Percentiles rank a stretch among this genome's conserved stretches.
These are phyloP conservation scores for Sebastes hubbsi DNA, from an alignment of 2,797 vertebrate genomes.

Conservation along the genomic window DNA sequence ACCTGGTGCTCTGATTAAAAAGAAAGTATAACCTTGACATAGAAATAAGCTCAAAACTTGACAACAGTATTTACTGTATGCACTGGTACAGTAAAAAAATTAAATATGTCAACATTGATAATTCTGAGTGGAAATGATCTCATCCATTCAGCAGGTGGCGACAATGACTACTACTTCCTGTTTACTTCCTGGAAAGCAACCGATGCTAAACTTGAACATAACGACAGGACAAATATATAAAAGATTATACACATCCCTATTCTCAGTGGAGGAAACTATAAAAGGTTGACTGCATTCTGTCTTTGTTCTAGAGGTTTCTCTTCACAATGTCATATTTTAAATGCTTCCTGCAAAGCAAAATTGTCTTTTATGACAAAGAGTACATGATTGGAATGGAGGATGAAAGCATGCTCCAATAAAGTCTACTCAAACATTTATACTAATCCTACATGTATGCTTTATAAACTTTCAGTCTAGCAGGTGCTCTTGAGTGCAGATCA, in stretches of 20 bases:
- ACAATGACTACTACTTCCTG: constrained; percentile 20
- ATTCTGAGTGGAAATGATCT: constrained; percentile 14
- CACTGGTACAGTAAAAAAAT: neutral
- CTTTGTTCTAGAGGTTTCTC: neutral
- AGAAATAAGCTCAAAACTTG: neutral
- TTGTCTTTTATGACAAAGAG: neutral
- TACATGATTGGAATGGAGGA: neutral
- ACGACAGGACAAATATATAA: neutral
- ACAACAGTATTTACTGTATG: neutral
- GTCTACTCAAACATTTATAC: neutral
- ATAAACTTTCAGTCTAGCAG: neutral
- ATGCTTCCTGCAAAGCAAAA: neutral
- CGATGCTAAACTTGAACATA: neutral
- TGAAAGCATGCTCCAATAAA: neutral
- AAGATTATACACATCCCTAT: neutral
- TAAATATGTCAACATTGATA: neutral
- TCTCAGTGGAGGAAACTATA: neutral
- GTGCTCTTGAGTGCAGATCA: neutral
- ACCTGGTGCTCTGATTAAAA: neutral
- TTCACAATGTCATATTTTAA: neutral
- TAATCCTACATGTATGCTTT: neutral
- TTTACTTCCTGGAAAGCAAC: constrained; percentile 25
- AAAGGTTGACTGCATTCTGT: neutral
- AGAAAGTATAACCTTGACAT: neutral
- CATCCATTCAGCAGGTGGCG: neutral